phyloP scores from a whole-genome alignment of 2,888 invertebrate species.

The Ichneumon xanthorius region DNA sequence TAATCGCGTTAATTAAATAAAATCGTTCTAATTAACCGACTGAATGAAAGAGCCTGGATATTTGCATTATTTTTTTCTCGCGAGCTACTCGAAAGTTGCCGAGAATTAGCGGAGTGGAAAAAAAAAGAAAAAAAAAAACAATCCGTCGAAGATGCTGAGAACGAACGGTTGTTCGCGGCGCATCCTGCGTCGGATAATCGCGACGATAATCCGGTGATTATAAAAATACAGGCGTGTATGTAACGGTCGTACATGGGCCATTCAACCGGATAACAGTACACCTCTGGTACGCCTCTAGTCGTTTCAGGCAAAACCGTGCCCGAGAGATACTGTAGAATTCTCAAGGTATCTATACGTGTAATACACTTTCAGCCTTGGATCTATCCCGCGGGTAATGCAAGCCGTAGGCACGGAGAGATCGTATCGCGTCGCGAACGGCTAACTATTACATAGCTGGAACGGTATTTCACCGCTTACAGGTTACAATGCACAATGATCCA shows the following conservation, averaged over 20 bases:
- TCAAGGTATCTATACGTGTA: conserved; percentile 38
- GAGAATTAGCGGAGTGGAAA: neutral
- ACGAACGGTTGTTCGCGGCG: conserved; percentile 44
- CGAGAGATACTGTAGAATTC: conserved; percentile 43
- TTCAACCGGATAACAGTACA: conserved; percentile 66
- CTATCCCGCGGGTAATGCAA: conserved; percentile 45
- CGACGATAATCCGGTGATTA: conserved; percentile 58
- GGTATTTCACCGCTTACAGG: conserved; percentile 42
- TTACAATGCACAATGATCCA: conserved; percentile 34
- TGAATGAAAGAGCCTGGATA: no score
- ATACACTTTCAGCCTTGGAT: conserved; percentile 56
- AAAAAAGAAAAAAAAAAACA: conserved; percentile 29
- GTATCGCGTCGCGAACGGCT: conserved; percentile 54
- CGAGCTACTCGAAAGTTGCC: no score
- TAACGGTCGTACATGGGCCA: conserved; percentile 56
- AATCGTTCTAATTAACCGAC: no score
- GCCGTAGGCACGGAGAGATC: conserved; percentile 37
- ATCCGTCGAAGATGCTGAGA: conserved; percentile 4
- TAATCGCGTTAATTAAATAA: no score
- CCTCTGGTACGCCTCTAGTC: neutral
- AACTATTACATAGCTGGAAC: conserved; percentile 53
- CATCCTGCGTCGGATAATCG: conserved; percentile 63
- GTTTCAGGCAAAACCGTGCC: conserved; percentile 26
- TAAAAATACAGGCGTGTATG: conserved; percentile 31
- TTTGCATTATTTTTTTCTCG: no score